phyloP scores from a whole-genome alignment of 2,888 invertebrate species.

The Platycnemis pennipes region DNA sequence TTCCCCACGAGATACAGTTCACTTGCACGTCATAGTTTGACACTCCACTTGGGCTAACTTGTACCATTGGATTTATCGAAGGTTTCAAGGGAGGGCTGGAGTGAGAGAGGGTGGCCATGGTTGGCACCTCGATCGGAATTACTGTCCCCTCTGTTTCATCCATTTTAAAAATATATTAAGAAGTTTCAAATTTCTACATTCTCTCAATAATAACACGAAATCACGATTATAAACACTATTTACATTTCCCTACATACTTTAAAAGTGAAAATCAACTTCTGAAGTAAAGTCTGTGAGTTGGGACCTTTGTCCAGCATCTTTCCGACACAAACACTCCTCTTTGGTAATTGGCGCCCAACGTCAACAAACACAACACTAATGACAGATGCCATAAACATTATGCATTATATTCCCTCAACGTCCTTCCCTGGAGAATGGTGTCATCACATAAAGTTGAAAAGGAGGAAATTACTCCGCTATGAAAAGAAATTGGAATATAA shows the following conservation, averaged over 20 bases:
- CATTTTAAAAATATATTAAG: constrained; percentile 64
- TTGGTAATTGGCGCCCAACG: constrained; percentile 67
- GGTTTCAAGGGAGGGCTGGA: constrained; percentile 48
- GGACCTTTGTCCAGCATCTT: constrained; percentile 39
- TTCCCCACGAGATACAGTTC: constrained; percentile 60
- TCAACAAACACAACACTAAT: constrained; percentile 68
- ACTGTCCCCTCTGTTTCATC: constrained; percentile 64
- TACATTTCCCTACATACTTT: constrained; percentile 30
- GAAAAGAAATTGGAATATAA: constrained; percentile 21
- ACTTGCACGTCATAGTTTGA: constrained; percentile 61
- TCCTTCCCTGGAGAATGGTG: constrained; percentile 19
- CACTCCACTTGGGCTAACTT: constrained; percentile 51
- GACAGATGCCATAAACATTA: constrained; percentile 67
- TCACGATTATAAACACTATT: constrained; percentile 20
- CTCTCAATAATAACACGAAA: constrained; percentile 34
- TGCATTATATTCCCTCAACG: constrained; percentile 50
- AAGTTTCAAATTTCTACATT: constrained; percentile 59
- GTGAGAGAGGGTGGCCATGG: constrained; percentile 56
- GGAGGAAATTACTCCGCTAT: constrained; percentile 28
- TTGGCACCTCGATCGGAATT: constrained; percentile 61
- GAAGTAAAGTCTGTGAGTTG: constrained; percentile 7
- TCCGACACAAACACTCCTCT: constrained; percentile 60
- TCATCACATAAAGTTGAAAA: constrained; percentile 55
- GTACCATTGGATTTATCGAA: constrained; percentile 43
- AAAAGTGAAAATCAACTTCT: neutral